phyloP scores from a whole-genome alignment of 1,140 invertebrate species.

The Episyrphus balteatus region DNA sequence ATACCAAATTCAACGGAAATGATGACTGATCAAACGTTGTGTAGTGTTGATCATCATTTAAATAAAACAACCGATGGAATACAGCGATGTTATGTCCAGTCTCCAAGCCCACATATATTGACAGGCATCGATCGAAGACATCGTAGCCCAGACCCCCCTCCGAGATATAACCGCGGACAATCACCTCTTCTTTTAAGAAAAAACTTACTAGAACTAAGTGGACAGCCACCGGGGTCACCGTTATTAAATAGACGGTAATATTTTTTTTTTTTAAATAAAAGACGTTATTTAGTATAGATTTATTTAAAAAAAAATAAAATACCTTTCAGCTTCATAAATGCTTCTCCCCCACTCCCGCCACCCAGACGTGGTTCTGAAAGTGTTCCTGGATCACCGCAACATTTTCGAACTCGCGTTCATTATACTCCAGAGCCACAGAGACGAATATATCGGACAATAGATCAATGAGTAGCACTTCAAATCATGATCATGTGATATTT shows the following conservation, averaged over 20 bases:
- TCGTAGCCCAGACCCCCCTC: slow-evolving; percentile 54
- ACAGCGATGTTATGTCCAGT: not conserved
- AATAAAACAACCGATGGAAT: not conserved
- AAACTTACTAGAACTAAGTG: slow-evolving; percentile 41
- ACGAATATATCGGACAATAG: slow-evolving; percentile 46
- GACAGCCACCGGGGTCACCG: slow-evolving; percentile 41
- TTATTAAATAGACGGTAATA: slow-evolving; percentile 48
- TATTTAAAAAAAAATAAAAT: not conserved
- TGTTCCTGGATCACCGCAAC: slow-evolving; percentile 57
- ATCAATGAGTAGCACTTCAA: slow-evolving; percentile 38
- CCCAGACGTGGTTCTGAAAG: slow-evolving; percentile 56
- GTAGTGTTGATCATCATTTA: slow-evolving; percentile 4
- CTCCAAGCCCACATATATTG: slow-evolving; percentile 23
- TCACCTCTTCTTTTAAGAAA: slow-evolving; percentile 49
- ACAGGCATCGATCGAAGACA: slow-evolving; percentile 35
- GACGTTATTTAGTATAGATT: not conserved
- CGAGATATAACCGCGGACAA: slow-evolving; percentile 50
- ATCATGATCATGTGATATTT: slow-evolving; percentile 38
- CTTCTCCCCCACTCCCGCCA: slow-evolving; percentile 56
- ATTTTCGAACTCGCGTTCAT: slow-evolving; percentile 51
- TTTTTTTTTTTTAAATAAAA: not conserved
- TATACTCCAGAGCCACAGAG: slow-evolving; percentile 63
- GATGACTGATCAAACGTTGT: not conserved
- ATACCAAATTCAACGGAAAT: too few species aligned
- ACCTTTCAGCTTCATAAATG: slow-evolving; percentile 46